phyloP scores from a whole-genome alignment of 2,113 vertebrate genomes.

The Ailurus styani region DNA sequence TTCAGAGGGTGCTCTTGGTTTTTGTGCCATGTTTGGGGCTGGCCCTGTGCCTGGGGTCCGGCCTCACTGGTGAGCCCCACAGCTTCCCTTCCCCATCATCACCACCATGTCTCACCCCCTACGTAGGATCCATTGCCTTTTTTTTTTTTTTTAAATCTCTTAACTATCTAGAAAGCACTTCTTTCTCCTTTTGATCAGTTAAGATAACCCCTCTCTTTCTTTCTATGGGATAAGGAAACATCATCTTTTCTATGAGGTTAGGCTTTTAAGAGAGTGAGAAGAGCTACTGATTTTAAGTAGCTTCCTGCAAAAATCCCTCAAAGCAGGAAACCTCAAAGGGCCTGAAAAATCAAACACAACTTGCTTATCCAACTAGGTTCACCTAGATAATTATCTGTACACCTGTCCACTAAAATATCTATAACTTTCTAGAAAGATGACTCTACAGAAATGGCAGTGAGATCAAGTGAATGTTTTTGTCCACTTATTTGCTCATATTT shows the following conservation, averaged over 20 bases:
- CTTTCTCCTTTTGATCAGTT: background rate
- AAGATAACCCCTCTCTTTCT: background rate
- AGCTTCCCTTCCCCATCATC: background rate
- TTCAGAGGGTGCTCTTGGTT: accelerated
- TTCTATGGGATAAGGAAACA: background rate
- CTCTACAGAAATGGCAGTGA: background rate
- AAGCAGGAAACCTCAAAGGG: background rate
- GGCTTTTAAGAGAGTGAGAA: background rate
- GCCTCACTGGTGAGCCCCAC: background rate
- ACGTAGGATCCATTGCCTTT: too few relatives aligned
- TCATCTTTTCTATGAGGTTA: background rate
- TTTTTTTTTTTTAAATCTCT: background rate
- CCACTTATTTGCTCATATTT: background rate
- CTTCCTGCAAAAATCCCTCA: background rate
- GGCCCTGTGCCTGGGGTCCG: accelerated
- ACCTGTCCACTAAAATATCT: background rate
- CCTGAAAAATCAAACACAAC: background rate
- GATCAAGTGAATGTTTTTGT: background rate
- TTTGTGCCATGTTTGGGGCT: background rate
- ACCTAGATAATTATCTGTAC: background rate
- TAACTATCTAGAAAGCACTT: background rate
- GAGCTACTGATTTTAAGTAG: background rate
- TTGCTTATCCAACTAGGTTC: background rate
- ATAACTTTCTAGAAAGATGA: background rate
- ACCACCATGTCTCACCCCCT: accelerated